A percentile compares a stretch with the other conserved stretches of the same genome.
phyloP scores from a whole-genome alignment of 2,888 invertebrate genomes.

The Bombylius major region DNA sequence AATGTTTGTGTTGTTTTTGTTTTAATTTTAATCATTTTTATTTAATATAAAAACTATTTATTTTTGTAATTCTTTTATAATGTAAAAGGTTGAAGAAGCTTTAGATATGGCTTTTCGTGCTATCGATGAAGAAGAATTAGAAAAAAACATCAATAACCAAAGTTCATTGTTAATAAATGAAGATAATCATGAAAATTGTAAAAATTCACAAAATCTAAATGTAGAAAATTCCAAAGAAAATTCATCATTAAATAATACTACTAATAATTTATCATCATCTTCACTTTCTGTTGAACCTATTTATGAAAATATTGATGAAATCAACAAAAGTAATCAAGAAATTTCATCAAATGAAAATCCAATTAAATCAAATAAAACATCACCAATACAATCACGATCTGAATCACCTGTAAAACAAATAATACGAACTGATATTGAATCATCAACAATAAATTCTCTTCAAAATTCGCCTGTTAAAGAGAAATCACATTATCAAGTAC shows the following conservation, averaged over 20 bases:
- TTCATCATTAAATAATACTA: too few species aligned
- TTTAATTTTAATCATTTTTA: too few species aligned
- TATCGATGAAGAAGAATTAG: slow-evolving; percentile 42
- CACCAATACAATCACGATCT: too few species aligned
- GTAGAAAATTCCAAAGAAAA: not conserved
- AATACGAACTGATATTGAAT: not conserved
- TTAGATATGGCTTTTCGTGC: slow-evolving; percentile 50
- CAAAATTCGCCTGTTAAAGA: slow-evolving; percentile 13
- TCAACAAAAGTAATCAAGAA: too few species aligned
- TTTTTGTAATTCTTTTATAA: not conserved
- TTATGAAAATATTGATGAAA: slow-evolving; percentile 36
- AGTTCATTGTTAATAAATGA: not conserved
- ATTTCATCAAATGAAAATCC: too few species aligned
- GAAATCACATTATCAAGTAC: slow-evolving; percentile 36
- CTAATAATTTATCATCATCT: not conserved
- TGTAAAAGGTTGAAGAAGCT: slow-evolving; percentile 46
- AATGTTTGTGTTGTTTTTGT: too few species aligned
- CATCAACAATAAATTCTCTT: not conserved
- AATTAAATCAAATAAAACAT: too few species aligned
- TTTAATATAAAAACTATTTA: too few species aligned
- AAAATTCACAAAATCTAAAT: too few species aligned
- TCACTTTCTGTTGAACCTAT: slow-evolving; percentile 26
- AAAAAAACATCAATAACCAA: slow-evolving; percentile 3
- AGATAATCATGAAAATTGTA: not conserved
- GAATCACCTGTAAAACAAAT: too few species aligned